Percentiles rank a stretch among this genome's conserved stretches.
These are phyloP conservation scores for Hydrozoanthus gracilis DNA, from an alignment of 92 coral and sea anemone species.

Conservation along the genomic window DNA sequence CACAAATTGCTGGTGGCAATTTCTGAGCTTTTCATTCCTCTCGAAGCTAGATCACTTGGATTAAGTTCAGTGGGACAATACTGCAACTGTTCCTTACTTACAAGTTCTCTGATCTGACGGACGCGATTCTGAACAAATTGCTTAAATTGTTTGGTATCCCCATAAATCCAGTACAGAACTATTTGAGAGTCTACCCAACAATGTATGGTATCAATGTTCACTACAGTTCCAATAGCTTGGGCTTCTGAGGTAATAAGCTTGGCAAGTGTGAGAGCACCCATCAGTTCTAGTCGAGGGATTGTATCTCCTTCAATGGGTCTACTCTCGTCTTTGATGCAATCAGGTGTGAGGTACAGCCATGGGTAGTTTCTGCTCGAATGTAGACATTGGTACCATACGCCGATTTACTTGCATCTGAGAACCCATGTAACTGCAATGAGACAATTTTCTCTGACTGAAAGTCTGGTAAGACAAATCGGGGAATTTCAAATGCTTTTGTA, in stretches of 20 bases:
- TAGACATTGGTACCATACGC: slow-evolving; percentile 59
- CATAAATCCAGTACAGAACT: slow-evolving; percentile 60
- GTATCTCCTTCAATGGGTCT: slow-evolving; percentile 58
- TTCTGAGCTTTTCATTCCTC: slow-evolving; percentile 44
- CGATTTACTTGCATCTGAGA: slow-evolving; percentile 47
- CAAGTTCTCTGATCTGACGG: slow-evolving; percentile 36
- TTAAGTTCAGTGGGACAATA: slow-evolving; percentile 50
- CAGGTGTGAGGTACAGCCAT: slow-evolving; percentile 25
- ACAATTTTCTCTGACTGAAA: slow-evolving; percentile 6
- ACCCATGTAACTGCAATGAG: slow-evolving; percentile 45
- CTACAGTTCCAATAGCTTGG: slow-evolving; percentile 9
- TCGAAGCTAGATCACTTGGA: slow-evolving; percentile 55
- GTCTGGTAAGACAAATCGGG: slow-evolving; percentile 1
- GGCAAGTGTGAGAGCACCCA: slow-evolving; percentile 56
- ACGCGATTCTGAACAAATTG: slow-evolving; percentile 59
- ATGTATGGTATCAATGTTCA: slow-evolving; percentile 1
- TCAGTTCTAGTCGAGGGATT: slow-evolving; percentile 58
- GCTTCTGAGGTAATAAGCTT: slow-evolving; percentile 37
- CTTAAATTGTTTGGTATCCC: slow-evolving; percentile 39
- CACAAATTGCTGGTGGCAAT: slow-evolving; percentile 27
- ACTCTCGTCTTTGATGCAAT: slow-evolving; percentile 64
- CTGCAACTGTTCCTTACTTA: slow-evolving; percentile 41
- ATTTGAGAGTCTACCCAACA: slow-evolving; percentile 54
- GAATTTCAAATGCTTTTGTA: slow-evolving; percentile 43
- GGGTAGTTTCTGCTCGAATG: slow-evolving; percentile 47